These are phyloP conservation scores for Cotesia chilonis DNA, from an alignment of 1,140 invertebrate genomes.

Conservation along the genomic window DNA sequence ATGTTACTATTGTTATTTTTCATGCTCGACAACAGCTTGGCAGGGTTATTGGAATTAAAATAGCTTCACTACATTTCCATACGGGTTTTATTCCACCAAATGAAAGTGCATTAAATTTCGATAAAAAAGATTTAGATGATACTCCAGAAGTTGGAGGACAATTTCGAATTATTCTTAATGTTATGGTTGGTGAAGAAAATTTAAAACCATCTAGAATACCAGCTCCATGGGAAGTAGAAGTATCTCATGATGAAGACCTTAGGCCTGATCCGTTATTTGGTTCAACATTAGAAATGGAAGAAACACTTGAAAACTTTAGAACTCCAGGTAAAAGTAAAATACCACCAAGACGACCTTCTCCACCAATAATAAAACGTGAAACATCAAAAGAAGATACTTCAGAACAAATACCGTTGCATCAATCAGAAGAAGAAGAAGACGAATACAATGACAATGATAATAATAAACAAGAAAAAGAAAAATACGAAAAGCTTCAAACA, in stretches of 20 bases:
- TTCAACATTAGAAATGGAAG: conserved; percentile 83
- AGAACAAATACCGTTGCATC: conserved; percentile 26
- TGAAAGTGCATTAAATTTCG: conserved; percentile 78
- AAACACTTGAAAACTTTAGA: conserved; percentile 82
- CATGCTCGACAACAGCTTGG: conserved; percentile 88
- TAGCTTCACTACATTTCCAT: conserved; percentile 88
- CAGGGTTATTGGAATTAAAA: conserved; percentile 84
- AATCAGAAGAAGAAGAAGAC: conserved; percentile 36
- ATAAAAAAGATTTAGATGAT: conserved; percentile 78
- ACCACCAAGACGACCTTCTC: background rate
- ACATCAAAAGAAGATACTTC: conserved; percentile 15
- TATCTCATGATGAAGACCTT: conserved; percentile 50
- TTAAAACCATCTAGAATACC: conserved; percentile 70
- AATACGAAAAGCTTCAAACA: conserved; percentile 18
- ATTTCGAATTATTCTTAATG: conserved; percentile 77
- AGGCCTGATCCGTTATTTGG: conserved; percentile 76
- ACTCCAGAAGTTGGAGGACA: conserved; percentile 81
- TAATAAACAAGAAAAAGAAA: too few relatives aligned
- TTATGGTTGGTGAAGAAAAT: conserved; percentile 76
- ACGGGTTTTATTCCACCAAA: conserved; percentile 84
- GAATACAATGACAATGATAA: conserved; percentile 22
- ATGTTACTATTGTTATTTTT: conserved; percentile 82
- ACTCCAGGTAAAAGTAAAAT: conserved; percentile 28
- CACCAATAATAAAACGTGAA: background rate
- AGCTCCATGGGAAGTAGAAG: conserved; percentile 80